phyloP scores from a whole-genome alignment of 2,113 vertebrate species.

The Xiphophorus hellerii region DNA sequence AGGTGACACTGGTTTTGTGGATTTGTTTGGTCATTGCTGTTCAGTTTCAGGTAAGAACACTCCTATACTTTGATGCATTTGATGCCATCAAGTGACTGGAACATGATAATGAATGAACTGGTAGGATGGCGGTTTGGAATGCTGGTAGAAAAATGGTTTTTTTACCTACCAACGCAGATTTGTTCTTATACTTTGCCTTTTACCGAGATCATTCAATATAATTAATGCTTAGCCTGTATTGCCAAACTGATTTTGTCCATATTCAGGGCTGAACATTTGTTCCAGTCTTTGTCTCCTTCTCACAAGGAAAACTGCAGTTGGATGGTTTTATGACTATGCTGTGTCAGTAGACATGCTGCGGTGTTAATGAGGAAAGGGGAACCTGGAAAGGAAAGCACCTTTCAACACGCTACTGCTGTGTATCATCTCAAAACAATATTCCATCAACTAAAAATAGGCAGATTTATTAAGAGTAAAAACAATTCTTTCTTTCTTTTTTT shows the following conservation, averaged over 20 bases:
- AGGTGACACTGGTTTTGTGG: not conserved
- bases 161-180: too few species aligned
- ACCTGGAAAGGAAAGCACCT: conserved; percentile 23
- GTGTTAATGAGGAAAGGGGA: not conserved
- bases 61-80: not conserved
- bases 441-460: conserved; percentile 48
- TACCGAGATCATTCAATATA: not conserved
- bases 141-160: too few species aligned
- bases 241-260: not conserved
- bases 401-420: conserved; percentile 76
- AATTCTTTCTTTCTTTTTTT: conserved; percentile 9
- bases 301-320: not conserved
- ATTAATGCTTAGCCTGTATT: not conserved
- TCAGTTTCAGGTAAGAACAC: not conserved
- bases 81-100: too few species aligned
- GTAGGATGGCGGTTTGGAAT: not conserved
- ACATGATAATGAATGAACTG: not conserved
- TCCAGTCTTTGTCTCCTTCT: not conserved
- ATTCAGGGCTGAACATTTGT: not conserved
- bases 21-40: not conserved
- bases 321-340: not conserved
- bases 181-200: too few species aligned
- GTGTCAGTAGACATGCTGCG: not conserved
- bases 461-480: conserved; percentile 79
- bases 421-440: conserved; percentile 17